A percentile compares a stretch with the other conserved stretches of the same genome.
phyloP scores from a whole-genome alignment of 2,797 vertebrate genomes.

The Enteromius mattozi region DNA sequence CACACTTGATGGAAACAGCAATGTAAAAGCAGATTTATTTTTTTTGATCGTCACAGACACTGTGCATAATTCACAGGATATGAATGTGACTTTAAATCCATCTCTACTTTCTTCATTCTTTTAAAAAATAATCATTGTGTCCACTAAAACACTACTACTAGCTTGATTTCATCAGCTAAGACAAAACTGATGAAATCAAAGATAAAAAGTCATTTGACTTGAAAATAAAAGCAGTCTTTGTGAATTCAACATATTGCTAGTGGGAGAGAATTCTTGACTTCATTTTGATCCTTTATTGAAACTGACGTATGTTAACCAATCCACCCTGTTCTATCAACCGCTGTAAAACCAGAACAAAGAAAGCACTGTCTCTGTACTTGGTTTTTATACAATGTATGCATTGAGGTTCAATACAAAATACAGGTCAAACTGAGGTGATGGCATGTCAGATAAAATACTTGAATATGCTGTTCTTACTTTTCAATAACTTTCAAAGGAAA shows the following conservation, averaged over 20 bases:
- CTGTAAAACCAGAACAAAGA: slow-evolving; percentile 40
- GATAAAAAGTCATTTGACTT: not conserved
- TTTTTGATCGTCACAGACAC: too few species aligned
- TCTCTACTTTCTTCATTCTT: not conserved
- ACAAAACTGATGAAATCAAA: not conserved
- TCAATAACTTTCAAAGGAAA: not conserved
- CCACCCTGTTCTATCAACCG: not conserved
- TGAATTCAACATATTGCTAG: not conserved
- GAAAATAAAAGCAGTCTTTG: not conserved
- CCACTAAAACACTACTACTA: too few species aligned
- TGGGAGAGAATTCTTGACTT: not conserved
- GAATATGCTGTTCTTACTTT: not conserved
- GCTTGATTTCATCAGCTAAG: too few species aligned
- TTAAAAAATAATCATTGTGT: not conserved
- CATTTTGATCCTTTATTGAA: not conserved
- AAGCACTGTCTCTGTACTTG: not conserved
- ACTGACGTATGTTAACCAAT: not conserved
- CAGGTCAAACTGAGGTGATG: not conserved
- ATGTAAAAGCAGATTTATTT: too few species aligned
- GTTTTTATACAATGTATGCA: not conserved
- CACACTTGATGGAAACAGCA: too few species aligned
- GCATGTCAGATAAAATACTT: not conserved
- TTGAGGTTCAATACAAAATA: not conserved
- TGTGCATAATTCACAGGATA: too few species aligned
- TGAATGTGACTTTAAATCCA: not conserved